A percentile compares a stretch with the other conserved stretches of the same genome.
phyloP scores from a whole-genome alignment of 2,797 vertebrate species.

The Martes flavigula region DNA sequence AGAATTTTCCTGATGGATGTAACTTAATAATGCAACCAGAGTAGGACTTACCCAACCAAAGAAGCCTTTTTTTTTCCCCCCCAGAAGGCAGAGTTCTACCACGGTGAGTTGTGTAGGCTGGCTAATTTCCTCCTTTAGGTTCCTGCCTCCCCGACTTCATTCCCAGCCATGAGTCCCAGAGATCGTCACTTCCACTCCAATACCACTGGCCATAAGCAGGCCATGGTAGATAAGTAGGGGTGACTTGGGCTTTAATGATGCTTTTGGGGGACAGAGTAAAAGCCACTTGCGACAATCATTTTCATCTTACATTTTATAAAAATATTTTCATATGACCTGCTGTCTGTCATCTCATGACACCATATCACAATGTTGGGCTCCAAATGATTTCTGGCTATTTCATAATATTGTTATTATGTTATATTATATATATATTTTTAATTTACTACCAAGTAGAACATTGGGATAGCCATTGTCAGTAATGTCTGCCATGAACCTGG shows the following conservation, averaged over 20 bases:
- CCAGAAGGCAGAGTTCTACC: not conserved
- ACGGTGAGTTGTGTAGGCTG: not conserved
- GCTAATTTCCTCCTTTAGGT: not conserved
- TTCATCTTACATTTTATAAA: not conserved
- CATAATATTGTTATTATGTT: not conserved
- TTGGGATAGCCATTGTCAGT: not conserved
- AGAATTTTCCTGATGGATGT: not conserved
- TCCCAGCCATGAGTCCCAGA: not conserved
- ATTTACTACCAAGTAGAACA: not conserved
- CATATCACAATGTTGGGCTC: not conserved
- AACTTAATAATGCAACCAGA: not conserved
- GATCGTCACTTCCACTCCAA: not conserved
- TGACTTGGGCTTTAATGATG: not conserved
- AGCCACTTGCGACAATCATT: not conserved
- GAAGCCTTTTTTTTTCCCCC: rapidly evolving
- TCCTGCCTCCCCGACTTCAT: too few species aligned
- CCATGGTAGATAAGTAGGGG: not conserved
- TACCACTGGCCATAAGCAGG: not conserved
- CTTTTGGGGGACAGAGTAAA: not conserved
- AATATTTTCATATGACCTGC: not conserved
- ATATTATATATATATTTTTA: not conserved
- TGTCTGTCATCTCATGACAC: not conserved
- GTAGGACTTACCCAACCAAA: not conserved
- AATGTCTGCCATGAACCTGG: not conserved
- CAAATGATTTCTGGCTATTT: not conserved